Percentiles rank a stretch among this genome's conserved stretches.
Conservation (phyloP, 2,113 vertebrate genomes). For the Ptychochromis oligacanthus region DNA sequence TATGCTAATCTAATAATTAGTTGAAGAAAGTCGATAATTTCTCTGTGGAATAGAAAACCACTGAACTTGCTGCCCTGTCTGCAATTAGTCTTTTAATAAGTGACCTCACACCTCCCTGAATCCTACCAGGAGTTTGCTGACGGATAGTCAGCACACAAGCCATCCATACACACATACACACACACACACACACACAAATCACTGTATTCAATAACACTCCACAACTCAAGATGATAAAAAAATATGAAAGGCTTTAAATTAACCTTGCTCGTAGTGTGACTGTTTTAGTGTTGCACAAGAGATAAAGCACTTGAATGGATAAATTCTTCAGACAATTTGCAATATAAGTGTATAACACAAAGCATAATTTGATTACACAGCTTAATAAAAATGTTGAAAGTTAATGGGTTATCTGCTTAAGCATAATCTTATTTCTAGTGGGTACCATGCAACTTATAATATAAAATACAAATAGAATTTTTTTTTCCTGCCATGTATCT, state of each 20-base stretch:
- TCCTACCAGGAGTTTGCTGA: conserved; percentile 17
- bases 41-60: conserved; percentile 43
- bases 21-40: conserved; percentile 50
- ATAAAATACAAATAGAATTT: not conserved
- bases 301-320: not conserved
- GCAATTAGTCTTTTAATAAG: conserved; percentile 51
- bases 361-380: not conserved
- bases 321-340: not conserved
- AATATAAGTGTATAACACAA: not conserved
- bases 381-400: not conserved
- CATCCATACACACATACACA: not conserved
- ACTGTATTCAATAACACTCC: conserved; percentile 36
- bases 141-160: conserved; percentile 31
- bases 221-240: conserved; percentile 30
- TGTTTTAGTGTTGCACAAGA: not conserved
- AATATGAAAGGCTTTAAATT: conserved; percentile 34
- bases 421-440: not conserved
- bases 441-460: not conserved
- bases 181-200: not conserved
- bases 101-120: conserved; percentile 39
- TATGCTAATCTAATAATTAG: conserved; percentile 67
- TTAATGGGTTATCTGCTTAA: not conserved
- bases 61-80: conserved; percentile 25
- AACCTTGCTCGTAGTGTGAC: not conserved
- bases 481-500: not conserved